Conservation (phyloP, 2,797 vertebrate genomes). For the Chrysocyon brachyurus region DNA sequence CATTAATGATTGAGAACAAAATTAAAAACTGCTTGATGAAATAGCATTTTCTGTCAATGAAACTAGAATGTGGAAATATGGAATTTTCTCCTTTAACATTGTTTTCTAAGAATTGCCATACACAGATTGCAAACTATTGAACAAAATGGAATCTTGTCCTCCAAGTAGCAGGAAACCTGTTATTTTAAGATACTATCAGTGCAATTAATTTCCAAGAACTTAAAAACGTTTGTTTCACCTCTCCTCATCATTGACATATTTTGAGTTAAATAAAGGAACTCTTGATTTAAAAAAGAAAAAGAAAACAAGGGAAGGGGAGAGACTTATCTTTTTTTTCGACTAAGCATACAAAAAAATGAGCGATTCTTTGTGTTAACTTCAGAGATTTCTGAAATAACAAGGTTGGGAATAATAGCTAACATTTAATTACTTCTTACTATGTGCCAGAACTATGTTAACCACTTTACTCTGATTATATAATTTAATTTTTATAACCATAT, state of each 20-base stretch:
- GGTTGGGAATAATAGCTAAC: background rate
- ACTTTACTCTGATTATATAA: background rate
- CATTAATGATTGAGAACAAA: slow-evolving; percentile 14
- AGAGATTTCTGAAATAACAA: slow-evolving; percentile 39
- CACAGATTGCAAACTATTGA: background rate
- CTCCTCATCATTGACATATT: background rate
- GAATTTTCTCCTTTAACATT: background rate
- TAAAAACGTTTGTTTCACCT: background rate
- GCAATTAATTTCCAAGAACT: slow-evolving; percentile 50
- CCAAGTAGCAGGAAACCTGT: background rate
- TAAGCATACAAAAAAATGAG: background rate
- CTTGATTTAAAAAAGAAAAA: background rate
- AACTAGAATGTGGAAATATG: background rate
- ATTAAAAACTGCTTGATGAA: background rate
- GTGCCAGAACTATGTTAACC: background rate
- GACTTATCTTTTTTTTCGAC: background rate
- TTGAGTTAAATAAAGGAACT: slow-evolving; percentile 15
- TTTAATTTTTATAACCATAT: background rate
- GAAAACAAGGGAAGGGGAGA: background rate
- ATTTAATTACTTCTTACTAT: background rate
- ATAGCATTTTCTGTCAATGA: slow-evolving; percentile 2
- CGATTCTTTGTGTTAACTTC: background rate
- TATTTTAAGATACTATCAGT: slow-evolving; percentile 11
- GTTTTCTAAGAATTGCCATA: slow-evolving; percentile 29
- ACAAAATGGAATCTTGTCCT: slow-evolving; percentile 11